Evolutionary conservation across 1,140 invertebrate species (phyloP).

Genomic region (Drosophila rhopaloa): DNA sequence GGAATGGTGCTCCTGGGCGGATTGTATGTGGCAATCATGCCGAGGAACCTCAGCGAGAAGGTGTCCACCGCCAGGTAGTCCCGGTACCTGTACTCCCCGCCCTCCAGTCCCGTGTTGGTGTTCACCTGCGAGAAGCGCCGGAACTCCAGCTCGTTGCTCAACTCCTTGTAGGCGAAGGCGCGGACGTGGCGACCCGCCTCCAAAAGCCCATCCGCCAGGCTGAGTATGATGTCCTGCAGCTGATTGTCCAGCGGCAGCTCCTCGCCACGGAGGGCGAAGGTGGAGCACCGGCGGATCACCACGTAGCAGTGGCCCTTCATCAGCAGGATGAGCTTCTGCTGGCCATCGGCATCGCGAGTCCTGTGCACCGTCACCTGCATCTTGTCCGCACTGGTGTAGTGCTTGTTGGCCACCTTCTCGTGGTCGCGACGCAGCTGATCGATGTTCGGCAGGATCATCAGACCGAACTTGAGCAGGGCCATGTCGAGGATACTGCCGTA

Average conservation of each 20-base stretch:
- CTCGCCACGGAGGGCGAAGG: not conserved
- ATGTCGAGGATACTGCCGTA: slow-evolving; percentile 40
- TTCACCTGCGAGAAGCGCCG: not conserved
- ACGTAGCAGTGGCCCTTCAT: slow-evolving; percentile 35
- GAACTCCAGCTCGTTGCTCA: slow-evolving; percentile 7
- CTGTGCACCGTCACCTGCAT: slow-evolving; percentile 56
- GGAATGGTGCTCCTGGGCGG: slow-evolving; percentile 18
- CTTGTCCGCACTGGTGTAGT: slow-evolving; percentile 1
- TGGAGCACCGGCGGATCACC: slow-evolving; percentile 39
- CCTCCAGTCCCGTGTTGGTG: not conserved
- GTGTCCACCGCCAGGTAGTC: slow-evolving; percentile 23
- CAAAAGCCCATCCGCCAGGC: not conserved
- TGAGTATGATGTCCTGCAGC: not conserved
- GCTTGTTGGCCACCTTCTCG: slow-evolving; percentile 26
- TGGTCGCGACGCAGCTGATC: slow-evolving; percentile 20
- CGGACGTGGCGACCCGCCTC: slow-evolving; percentile 25
- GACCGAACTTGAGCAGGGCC: slow-evolving; percentile 37
- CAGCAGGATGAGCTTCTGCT: slow-evolving; percentile 28
- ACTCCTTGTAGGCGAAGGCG: slow-evolving; percentile 45
- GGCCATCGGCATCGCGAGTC: not conserved
- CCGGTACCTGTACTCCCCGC: not conserved
- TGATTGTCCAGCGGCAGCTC: slow-evolving; percentile 1
- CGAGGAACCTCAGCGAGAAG: slow-evolving; percentile 37
- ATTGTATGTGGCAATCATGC: slow-evolving; percentile 44
- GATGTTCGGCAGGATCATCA: slow-evolving; percentile 7